Base-by-base conservation (phyloP, 2,888 invertebrate species). In the Nomada hirtipes region DNA sequence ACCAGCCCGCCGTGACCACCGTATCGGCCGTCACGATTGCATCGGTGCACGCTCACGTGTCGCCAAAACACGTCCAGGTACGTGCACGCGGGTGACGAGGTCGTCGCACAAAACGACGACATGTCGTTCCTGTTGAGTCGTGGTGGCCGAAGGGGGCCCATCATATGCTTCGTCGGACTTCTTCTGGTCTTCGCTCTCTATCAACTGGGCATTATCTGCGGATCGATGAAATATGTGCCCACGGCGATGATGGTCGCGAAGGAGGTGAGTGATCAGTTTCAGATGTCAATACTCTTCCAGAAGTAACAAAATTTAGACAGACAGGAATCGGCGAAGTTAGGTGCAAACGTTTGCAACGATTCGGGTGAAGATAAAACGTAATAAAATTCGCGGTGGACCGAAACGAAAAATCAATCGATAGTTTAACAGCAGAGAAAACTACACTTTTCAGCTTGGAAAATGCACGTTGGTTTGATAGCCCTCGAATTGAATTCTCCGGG, bases 171-270 rank as follows among this genome's bases (percentile, higher is more conserved):
- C 85, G 84, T 93, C 59, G 92, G 93, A 60, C 90, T 94, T n/a
- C 88, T 94, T 76, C 89, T 93, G 44, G 89, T 94, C 61, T 94
- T 94, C 63, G 90, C 93, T 55, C 91, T 94, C 7, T 93, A 94
- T 82, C 94, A 94, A 79, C 91, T 94, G 59, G 94, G 94, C 57
- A 92, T 94, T 71, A 93, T 94, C 63, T 94, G 94, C 83, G 91
- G 90, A 55, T 86, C 89, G 18, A 85, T 88, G 47, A 93, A 92
- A 72, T 90, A 91, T 44, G 88, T 86, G 74, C 91, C 93, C 7
- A 86, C 89, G 11, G 89, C 94, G 13, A 87, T 94, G 73, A 94
- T 94, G 94, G 87, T 94, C 50, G 91, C 94, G 75, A 94, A 93
- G 88, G 93, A 94, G 92, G 94, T 94, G 86, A 90, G 87, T 73